These are phyloP conservation scores for Molossus molossus DNA, from an alignment of 2,797 vertebrate species.

Conservation along the genomic window DNA sequence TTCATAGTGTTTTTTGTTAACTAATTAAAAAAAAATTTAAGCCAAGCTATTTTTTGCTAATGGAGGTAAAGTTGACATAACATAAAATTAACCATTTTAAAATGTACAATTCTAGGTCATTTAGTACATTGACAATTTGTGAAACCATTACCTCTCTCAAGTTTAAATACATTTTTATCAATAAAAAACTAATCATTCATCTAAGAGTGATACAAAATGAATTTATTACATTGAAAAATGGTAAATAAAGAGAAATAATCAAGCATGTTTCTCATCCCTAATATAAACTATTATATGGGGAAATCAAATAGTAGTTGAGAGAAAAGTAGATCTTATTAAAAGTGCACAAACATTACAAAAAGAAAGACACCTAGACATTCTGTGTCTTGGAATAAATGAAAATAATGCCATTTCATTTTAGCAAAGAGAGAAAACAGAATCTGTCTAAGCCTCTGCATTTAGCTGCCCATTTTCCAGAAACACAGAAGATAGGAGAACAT, in stretches of 20 bases:
- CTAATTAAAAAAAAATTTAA: background rate
- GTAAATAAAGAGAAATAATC: background rate
- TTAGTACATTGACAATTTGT: background rate
- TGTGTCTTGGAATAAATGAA: background rate
- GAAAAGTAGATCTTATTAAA: background rate
- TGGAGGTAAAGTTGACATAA: background rate
- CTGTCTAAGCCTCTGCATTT: background rate
- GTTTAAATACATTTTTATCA: background rate
- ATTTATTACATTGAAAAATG: background rate
- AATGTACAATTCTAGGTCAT: background rate
- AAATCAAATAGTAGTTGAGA: background rate
- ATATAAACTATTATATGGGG: background rate
- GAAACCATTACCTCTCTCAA: background rate
- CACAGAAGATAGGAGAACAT: background rate
- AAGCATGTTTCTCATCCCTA: background rate
- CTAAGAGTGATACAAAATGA: background rate
- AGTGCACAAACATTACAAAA: background rate
- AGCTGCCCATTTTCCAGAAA: background rate
- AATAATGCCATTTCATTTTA: background rate
- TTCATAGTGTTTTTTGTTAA: background rate
- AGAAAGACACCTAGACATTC: background rate
- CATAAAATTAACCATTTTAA: slow-evolving; percentile 7
- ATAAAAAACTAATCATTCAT: background rate
- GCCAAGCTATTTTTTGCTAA: background rate
- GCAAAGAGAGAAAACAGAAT: background rate